Evolutionary conservation across 2,888 invertebrate genomes (phyloP).

Genomic region (Carcina quercana): DNA sequence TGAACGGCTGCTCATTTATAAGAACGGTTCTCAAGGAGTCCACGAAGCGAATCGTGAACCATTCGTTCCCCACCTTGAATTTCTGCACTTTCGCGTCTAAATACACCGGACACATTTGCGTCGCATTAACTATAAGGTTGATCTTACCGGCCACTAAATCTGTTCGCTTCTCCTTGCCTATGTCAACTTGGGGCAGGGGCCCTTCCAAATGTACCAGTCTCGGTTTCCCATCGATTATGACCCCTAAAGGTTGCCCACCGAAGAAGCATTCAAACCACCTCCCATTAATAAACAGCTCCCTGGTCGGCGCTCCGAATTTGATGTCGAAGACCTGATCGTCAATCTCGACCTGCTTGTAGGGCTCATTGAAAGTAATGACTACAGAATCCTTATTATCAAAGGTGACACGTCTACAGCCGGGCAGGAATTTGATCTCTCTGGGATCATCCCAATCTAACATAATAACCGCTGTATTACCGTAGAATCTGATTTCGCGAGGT

Average conservation of each 20-base stretch:
- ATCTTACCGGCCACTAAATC: constrained; percentile 91
- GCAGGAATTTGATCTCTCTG: constrained; percentile 87
- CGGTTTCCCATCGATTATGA: constrained; percentile 86
- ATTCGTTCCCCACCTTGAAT: constrained; percentile 81
- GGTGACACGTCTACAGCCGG: constrained; percentile 82
- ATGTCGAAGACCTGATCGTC: constrained; percentile 85
- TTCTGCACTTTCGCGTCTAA: constrained; percentile 89
- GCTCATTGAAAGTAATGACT: constrained; percentile 78
- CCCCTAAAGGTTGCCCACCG: constrained; percentile 88
- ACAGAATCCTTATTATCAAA: constrained; percentile 85
- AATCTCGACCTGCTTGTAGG: constrained; percentile 82
- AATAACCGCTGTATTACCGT: constrained; percentile 88
- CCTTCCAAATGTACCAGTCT: constrained; percentile 89
- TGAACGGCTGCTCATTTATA: constrained; percentile 85
- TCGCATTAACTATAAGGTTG: constrained; percentile 87
- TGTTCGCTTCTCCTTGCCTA: constrained; percentile 83
- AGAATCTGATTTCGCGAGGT: constrained; percentile 88
- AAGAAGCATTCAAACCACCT: constrained; percentile 94
- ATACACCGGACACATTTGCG: constrained; percentile 85
- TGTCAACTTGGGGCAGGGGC: constrained; percentile 94
- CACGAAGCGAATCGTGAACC: constrained; percentile 85
- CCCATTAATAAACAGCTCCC: constrained; percentile 92
- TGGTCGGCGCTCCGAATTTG: constrained; percentile 92
- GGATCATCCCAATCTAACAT: constrained; percentile 92
- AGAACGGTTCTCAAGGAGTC: constrained; percentile 84